These are phyloP conservation scores for Garrulus glandarius DNA, from an alignment of 2,797 vertebrate species.

Conservation along the genomic window DNA sequence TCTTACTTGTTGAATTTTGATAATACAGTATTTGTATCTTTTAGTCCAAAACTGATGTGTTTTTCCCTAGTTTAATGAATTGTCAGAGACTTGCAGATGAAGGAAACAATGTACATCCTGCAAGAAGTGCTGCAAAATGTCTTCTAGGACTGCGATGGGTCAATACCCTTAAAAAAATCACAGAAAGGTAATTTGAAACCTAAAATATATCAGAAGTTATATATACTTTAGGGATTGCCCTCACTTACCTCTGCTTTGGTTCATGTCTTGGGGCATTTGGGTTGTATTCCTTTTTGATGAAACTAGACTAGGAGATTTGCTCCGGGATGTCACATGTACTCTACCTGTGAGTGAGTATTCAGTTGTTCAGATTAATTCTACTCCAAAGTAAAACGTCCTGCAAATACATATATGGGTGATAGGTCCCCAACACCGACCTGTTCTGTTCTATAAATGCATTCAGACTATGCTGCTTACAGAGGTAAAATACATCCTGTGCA, in stretches of 20 bases:
- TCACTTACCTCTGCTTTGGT: not conserved
- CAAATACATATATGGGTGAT: not conserved
- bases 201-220: not conserved
- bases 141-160: not conserved
- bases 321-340: not conserved
- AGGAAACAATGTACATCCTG: not conserved
- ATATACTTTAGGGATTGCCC: not conserved
- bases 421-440: not conserved
- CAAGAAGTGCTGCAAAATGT: not conserved
- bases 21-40: not conserved
- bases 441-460: not conserved
- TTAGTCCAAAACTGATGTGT: not conserved
- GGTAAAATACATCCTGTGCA: not conserved
- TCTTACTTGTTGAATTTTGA: not conserved
- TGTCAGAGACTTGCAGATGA: not conserved
- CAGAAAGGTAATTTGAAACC: not conserved
- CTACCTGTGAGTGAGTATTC: not conserved
- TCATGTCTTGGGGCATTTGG: rapidly evolving
- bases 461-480: not conserved
- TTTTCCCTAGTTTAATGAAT: not conserved
- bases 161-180: not conserved
- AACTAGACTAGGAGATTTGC: not conserved
- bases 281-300: not conserved
- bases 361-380: not conserved
- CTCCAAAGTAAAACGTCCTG: not conserved